A percentile compares a stretch with the other conserved stretches of the same genome.
Conservation (phyloP, 2,113 vertebrate genomes). For the Tetrax tetrax region DNA sequence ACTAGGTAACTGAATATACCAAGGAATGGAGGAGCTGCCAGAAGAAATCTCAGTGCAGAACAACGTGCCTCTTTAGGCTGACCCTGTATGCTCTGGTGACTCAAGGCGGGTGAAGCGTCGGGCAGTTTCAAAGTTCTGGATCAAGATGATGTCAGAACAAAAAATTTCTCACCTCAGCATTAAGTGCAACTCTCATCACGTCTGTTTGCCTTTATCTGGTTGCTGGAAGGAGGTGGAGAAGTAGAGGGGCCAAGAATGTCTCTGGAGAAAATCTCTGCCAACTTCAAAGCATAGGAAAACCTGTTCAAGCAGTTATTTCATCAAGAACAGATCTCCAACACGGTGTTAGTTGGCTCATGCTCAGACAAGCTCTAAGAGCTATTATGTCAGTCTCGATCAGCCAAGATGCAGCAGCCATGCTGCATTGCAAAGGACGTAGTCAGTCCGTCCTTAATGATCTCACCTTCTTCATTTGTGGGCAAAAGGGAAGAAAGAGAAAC, state of each 20-base stretch:
- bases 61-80: neutral
- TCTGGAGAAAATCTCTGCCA: conserved; percentile 8
- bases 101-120: neutral
- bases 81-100: neutral
- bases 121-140: neutral
- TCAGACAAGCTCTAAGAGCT: neutral
- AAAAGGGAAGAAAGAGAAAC: neutral
- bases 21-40: neutral
- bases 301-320: neutral
- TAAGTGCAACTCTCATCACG: neutral
- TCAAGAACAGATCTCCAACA: neutral
- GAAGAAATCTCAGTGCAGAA: neutral
- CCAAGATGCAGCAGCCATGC: neutral
- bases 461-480: fast-evolving
- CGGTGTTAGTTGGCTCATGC: neutral
- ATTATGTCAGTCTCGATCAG: neutral
- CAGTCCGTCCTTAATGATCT: neutral
- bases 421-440: neutral
- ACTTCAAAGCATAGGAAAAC: neutral
- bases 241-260: neutral
- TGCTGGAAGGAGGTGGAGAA: neutral
- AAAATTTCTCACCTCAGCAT: neutral
- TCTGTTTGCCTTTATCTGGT: neutral
- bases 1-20: neutral
- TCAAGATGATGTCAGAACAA: neutral